phyloP scores from a whole-genome alignment of 2,888 invertebrate genomes.

The Xanthorhoe designata region DNA sequence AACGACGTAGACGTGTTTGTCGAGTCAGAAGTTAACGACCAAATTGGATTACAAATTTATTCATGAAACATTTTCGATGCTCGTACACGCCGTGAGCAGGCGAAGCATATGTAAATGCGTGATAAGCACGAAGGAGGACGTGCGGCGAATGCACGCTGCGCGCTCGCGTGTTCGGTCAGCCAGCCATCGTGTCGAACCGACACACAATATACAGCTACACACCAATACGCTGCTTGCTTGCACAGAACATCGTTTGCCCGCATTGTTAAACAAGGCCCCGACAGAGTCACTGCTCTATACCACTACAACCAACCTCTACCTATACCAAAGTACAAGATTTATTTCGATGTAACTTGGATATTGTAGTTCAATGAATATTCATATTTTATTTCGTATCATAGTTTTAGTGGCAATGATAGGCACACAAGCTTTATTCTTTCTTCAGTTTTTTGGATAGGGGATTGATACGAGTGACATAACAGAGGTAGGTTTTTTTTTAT shows the following conservation, averaged over 20 bases:
- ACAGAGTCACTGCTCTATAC: slow-evolving; percentile 45
- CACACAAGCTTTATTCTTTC: too few species aligned
- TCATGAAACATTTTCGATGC: slow-evolving; percentile 83
- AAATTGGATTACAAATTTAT: slow-evolving; percentile 83
- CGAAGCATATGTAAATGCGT: slow-evolving; percentile 82
- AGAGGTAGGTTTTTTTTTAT: too few species aligned
- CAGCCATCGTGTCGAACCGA: slow-evolving; percentile 27
- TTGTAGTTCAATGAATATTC: slow-evolving; percentile 7
- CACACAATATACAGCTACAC: slow-evolving; percentile 29
- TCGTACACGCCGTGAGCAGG: slow-evolving; percentile 73
- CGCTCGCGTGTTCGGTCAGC: slow-evolving; percentile 38
- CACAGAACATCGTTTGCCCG: slow-evolving; percentile 52
- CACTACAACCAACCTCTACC: slow-evolving; percentile 21
- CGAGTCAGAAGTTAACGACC: slow-evolving; percentile 74
- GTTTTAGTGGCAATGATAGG: background rate
- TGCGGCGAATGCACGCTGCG: slow-evolving; percentile 62
- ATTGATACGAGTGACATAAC: too few species aligned
- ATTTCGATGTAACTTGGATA: slow-evolving; percentile 13
- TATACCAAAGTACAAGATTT: slow-evolving; percentile 9
- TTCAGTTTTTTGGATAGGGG: too few species aligned
- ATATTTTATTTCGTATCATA: background rate
- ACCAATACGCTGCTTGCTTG: slow-evolving; percentile 33
- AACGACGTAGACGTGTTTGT: slow-evolving; percentile 64
- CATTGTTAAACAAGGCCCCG: slow-evolving; percentile 68
- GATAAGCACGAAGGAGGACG: slow-evolving; percentile 76